These are phyloP conservation scores for Acanthopleura granulata DNA, from an alignment of 2,888 invertebrate genomes.

Conservation along the genomic window DNA sequence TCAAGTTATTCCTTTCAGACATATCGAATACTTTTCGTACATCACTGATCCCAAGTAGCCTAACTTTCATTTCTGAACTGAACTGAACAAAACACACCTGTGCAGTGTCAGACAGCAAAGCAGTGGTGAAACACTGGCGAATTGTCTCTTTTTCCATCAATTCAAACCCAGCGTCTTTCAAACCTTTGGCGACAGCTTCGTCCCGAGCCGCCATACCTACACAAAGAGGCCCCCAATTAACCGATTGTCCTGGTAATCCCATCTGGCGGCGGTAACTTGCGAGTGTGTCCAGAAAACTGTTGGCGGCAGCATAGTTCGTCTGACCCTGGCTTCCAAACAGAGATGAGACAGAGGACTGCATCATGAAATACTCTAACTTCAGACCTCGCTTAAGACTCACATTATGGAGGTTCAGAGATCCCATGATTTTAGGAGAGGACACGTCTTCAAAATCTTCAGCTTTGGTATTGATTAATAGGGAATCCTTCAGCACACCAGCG, in stretches of 20 bases:
- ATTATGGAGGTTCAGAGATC: slow-evolving; percentile 50
- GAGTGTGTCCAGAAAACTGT: slow-evolving; percentile 51
- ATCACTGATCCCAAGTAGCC: too few relatives aligned
- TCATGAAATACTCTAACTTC: slow-evolving; percentile 49
- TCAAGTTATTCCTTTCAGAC: too few relatives aligned
- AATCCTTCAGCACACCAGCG: slow-evolving; percentile 43
- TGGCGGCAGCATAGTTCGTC: slow-evolving; percentile 51
- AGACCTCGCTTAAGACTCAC: slow-evolving; percentile 26
- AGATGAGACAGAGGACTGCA: slow-evolving; percentile 52
- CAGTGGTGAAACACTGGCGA: neutral
- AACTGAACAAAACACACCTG: neutral
- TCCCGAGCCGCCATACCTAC: slow-evolving; percentile 35
- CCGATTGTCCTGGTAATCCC: slow-evolving; percentile 41
- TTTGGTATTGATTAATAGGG: slow-evolving; percentile 33
- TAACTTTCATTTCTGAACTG: too few relatives aligned
- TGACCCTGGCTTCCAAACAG: slow-evolving; percentile 51
- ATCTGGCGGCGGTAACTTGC: slow-evolving; percentile 41
- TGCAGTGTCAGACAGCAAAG: neutral
- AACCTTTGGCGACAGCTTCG: neutral
- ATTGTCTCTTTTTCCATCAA: neutral
- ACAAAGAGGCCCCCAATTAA: slow-evolving; percentile 49
- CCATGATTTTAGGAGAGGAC: slow-evolving; percentile 20
- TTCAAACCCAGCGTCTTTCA: neutral
- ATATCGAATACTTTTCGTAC: too few relatives aligned
- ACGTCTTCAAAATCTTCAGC: slow-evolving; percentile 22